These are phyloP conservation scores for Rotaria sp. DNA, from an alignment of 2,888 invertebrate species.

Conservation along the genomic window DNA sequence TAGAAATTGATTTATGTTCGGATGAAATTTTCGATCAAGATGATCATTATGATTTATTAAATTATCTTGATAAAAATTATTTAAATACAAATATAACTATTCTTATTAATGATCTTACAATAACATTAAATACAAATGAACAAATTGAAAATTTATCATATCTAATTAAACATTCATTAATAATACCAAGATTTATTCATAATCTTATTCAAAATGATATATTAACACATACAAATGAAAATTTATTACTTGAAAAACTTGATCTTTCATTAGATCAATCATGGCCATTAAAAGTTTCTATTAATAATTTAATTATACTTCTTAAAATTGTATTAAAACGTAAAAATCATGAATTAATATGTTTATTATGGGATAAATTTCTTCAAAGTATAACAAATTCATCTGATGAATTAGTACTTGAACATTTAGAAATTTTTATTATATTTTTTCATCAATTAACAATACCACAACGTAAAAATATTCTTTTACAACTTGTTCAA, in stretches of 20 bases:
- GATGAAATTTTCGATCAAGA: background rate
- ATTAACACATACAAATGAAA: background rate
- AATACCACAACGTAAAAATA: background rate
- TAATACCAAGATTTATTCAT: background rate
- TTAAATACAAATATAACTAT: background rate
- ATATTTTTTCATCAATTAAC: constrained; percentile 13
- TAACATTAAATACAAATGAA: background rate
- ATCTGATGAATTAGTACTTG: background rate
- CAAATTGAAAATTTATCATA: background rate
- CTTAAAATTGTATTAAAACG: background rate
- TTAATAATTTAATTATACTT: background rate
- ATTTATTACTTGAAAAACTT: background rate
- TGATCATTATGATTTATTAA: background rate
- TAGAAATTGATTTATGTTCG: background rate
- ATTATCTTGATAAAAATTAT: constrained; percentile 15
- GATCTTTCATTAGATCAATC: background rate
- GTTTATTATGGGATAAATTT: background rate
- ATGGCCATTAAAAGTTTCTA: background rate
- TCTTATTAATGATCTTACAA: background rate
- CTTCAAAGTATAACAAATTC: background rate
- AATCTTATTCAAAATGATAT: background rate
- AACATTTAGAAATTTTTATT: constrained; percentile 7
- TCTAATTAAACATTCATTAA: background rate
- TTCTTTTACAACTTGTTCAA: background rate
- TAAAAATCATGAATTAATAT: background rate